Base-by-base conservation (phyloP, 2,888 invertebrate species). In the Plagodis dolabraria region DNA sequence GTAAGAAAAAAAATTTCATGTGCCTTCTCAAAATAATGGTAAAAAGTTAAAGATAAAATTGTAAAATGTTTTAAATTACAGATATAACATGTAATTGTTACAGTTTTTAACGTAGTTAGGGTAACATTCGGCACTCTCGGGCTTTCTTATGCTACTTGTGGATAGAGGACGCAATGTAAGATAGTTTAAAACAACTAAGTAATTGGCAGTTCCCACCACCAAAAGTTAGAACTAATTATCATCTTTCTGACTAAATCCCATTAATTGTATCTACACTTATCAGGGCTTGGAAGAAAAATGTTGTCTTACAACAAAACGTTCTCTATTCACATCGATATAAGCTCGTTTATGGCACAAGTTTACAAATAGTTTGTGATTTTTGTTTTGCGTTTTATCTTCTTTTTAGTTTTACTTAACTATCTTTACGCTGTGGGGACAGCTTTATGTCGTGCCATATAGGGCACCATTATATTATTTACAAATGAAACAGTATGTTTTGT, bases 11-110 rank as follows among this genome's bases (percentile, higher is more conserved):
- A 82, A 86, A 85, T 82, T 89, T 87, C 92, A 92, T 92, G 92
- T 92, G 92, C 92, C 92, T 92, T 92, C 89, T 87, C 87, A 91
- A 85, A 85, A 80, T 87, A 83, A 83, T 85, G 80, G 77, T 82
- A 75, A 82, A 83, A 76, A 73, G 10, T 53, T 68, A 70, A 66
- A 60, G 52, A 60, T 68, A 67, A 84, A 84, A 84, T 77, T 82
- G 80, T 86, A 82, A 86, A 82, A 80, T 77, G 76, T 85, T 88
- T 86, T 87, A 80, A 78, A 82, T 82, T 79, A 86, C 86, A 83
- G 81, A 84, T 46, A 84, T 44, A 80, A 44, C 79, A 75, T 80
- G 79, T 86, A 80, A 87, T 88, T 86, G 86, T 88, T 87, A 85
- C 83, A 85, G 76, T 75, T 82, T 83, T 82, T 78, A 69, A 78